Evolutionary conservation across 92 coral and sea anemone genomes (phyloP).

Genomic region (Actinostola sp.): DNA sequence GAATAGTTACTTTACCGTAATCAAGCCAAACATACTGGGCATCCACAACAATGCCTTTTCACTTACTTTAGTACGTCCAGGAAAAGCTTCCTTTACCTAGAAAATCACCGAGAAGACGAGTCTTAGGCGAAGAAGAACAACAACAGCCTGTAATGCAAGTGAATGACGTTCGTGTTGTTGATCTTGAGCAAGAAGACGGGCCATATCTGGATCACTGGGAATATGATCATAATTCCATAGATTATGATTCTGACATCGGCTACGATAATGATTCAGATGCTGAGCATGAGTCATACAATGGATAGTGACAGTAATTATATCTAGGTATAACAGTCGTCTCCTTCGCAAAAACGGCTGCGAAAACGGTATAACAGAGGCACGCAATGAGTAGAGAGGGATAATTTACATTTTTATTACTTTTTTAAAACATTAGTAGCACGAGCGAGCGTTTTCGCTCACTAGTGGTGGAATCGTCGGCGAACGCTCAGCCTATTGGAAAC

Average conservation of each 20-base stretch:
- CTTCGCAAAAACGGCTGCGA: too few relatives aligned
- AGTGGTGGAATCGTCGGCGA: too few relatives aligned
- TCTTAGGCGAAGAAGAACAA: slow-evolving; percentile 56
- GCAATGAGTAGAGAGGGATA: too few relatives aligned
- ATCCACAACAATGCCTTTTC: not conserved
- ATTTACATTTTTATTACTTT: too few relatives aligned
- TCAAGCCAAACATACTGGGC: not conserved
- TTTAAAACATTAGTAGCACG: too few relatives aligned
- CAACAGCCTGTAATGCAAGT: slow-evolving; percentile 1
- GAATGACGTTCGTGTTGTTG: not conserved
- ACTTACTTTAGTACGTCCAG: slow-evolving; percentile 51
- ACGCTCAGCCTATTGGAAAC: too few relatives aligned
- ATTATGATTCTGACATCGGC: not conserved
- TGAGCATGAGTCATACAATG: not conserved
- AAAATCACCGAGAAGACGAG: slow-evolving; percentile 75
- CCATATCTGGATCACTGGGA: not conserved
- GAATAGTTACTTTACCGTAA: not conserved
- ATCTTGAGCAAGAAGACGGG: slow-evolving; percentile 3
- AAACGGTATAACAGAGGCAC: too few relatives aligned
- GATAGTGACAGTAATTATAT: too few relatives aligned
- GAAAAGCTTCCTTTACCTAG: slow-evolving; percentile 61
- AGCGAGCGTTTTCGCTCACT: too few relatives aligned
- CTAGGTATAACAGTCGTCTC: too few relatives aligned
- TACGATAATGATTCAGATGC: not conserved
- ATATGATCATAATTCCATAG: not conserved